Evolutionary conservation across 2,113 vertebrate species (phyloP), one percentile per base, ranked within the genome.

Genomic region (Microtus pennsylvanicus): DNA sequence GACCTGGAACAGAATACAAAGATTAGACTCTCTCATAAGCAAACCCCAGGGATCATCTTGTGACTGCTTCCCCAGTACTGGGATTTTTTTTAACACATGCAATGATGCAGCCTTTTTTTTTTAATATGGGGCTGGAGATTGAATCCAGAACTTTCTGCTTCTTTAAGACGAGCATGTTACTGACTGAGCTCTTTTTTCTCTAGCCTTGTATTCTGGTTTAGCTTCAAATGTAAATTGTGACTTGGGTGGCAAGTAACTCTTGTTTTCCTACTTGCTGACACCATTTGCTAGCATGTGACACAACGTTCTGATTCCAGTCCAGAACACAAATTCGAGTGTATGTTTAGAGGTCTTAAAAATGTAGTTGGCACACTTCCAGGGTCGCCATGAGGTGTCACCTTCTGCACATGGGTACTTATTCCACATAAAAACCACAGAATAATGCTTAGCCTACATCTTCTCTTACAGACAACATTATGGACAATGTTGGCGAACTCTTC

Each of bases 321-420:
- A 24, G 70, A 78, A 42, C 42, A 28, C n/a, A 13, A 65, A 2
- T 42, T 1, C 28, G 7, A 6, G 10, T 26, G 7, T 11, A 67
- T 19, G 22, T 11, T 28, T 16, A 7, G 33, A 93, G 14, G 6
- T 13, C 38, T 30, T 87, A 11, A 47, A 90, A 67, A 52, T 3
- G 2, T 12, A 76, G 2, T 6, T 55, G 74, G 65, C 69, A 61
- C 42, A 33, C 10, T 75, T 76, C 45, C 10, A 14, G 69, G n/a
- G 0, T 3, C 21, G 24, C 14, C 8, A 22, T 14, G 13, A 47
- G 35, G 0, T 1, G 7, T 35, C 13, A 17, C 1, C 19, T 50
- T 63, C 50, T 38, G 28, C 52, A 33, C 7, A 26, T 1, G 50
- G 58, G 30, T 19, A 67, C 5, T 14, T 14, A 7, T 19, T 16